Base-by-base conservation (phyloP, 2,888 invertebrate species). In the Rapana venosa region DNA sequence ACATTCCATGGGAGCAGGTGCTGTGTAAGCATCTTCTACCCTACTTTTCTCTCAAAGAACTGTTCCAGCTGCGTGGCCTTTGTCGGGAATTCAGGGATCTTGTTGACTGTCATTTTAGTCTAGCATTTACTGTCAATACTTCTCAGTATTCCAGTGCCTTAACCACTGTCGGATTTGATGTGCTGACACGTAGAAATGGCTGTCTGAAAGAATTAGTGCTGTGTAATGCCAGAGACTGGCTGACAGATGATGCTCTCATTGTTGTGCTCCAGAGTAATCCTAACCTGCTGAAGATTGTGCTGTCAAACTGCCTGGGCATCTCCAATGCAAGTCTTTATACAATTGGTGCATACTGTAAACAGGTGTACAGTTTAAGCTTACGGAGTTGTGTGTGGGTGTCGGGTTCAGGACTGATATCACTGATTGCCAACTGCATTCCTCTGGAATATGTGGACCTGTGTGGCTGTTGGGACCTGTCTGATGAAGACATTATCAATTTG, bases 371-470 rank as follows among this genome's bases (percentile, higher is more conserved):
- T 0, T 94, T 98, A 1, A 97, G 97, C 92, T 95, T 98, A 1
- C 96, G 97, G 0, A 97, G 97, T 87, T 97, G 97, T 94, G 94
- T 97, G 17, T 97, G 97, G 97, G 94, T 97, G 32, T 97, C 97
- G 88, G 92, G 93, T 0, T 97, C 97, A 0, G 97, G 97, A 0
- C 96, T 98, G 84, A 97, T 97, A 92, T 97, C 97, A 0, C 93
- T 98, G 2, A 97, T 97, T 0, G 94, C 97, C 36, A 97, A 97
- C 94, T 97, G 97, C 92, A 96, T 96, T 90, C 96, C 96, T 79
- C 95, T 98, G 35, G 97, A 97, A 92, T 97, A 97, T 91, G 97
- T 97, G n/a, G 97, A 98, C 93, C 96, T 98, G 30, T 94, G 96
- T 17, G 96, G 96, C n/a, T 96, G 96, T 91, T 96, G 96, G 96